Base-by-base conservation (phyloP, 2,888 invertebrate species). In the Aporophyla nigra region DNA sequence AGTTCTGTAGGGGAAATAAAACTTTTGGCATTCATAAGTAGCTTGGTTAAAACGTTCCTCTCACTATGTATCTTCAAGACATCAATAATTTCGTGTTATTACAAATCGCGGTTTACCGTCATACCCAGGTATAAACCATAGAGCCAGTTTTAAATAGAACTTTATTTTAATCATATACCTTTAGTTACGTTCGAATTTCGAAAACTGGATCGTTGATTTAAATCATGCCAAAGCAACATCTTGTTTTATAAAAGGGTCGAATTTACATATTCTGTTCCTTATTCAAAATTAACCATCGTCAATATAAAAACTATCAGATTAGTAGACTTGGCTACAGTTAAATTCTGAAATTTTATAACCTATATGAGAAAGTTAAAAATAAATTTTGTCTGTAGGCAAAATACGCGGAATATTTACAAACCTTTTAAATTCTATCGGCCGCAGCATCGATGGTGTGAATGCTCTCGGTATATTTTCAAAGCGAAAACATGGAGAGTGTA, bases 361-460 rank as follows among this genome's bases (percentile, higher is more conserved):
- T 24, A 3, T 14, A 33, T 4, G n/a, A 56, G 14, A 14, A 72
- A 71, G 12, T 46, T n/a, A 1, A 70, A 53, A 27, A 43, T 61
- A 61, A 21, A 27, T 43, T 61, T 69, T 43, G 21, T 63, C 54
- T 43, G n/a, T 63, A n/a, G 21, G 54, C 19, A 61, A n/a, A 62
- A 62, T 14, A 19, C 14, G 56, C 3, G 24, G 21, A 43, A 43
- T 72, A 77, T 77, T 63, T 77, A 53, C 56, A 63, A 63, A 53
- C 49, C 62, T 71, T 43, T 77, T 62, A 80, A 71, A 80, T 62
- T 62, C 19, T 62, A 62, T 77, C 51, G 72, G 72, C 80, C 43
- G 51, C 43, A 43, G n/a, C 43, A 19, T 49, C 51, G 21, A 24
- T 62, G 16, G 80, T 72, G 77, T 77, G 73, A 80, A 76, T 43